A percentile compares a stretch with the other conserved stretches of the same genome.
These are phyloP conservation scores for Macrophya alboannulata DNA, from an alignment of 2,888 invertebrate species.

Conservation along the genomic window DNA sequence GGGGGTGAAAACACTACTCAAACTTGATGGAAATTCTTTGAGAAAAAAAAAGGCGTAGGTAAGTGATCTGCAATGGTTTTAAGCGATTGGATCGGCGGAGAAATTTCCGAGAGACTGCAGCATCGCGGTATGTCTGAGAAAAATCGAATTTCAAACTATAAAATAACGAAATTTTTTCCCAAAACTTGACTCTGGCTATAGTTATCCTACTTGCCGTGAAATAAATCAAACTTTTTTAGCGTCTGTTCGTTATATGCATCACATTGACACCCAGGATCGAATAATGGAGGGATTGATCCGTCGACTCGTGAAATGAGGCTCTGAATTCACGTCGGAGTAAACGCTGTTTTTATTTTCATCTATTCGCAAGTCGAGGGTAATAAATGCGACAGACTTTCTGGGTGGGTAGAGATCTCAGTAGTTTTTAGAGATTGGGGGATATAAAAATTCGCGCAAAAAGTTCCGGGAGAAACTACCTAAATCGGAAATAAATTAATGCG, in stretches of 20 bases:
- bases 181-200: not conserved
- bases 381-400: not conserved
- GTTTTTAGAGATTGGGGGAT: not conserved
- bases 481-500: no score
- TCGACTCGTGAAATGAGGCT: not conserved
- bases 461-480: no score
- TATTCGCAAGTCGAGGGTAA: not conserved
- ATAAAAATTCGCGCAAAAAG: no score
- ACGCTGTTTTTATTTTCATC: not conserved
- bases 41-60: slow-evolving; percentile 11
- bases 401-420: not conserved
- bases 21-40: slow-evolving; percentile 47
- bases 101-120: not conserved
- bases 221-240: slow-evolving; percentile 6
- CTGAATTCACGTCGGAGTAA: not conserved
- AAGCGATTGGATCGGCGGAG: not conserved
- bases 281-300: not conserved
- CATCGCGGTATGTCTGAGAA: not conserved
- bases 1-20: slow-evolving; percentile 61
- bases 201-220: not conserved
- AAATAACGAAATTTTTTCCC: not conserved
- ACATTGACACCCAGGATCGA: not conserved
- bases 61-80: slow-evolving; percentile 1
- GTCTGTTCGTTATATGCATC: not conserved
- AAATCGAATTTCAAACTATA: not conserved